These are phyloP conservation scores for Neodontobutis hainanensis DNA, from an alignment of 2,113 vertebrate genomes.

Conservation along the genomic window DNA sequence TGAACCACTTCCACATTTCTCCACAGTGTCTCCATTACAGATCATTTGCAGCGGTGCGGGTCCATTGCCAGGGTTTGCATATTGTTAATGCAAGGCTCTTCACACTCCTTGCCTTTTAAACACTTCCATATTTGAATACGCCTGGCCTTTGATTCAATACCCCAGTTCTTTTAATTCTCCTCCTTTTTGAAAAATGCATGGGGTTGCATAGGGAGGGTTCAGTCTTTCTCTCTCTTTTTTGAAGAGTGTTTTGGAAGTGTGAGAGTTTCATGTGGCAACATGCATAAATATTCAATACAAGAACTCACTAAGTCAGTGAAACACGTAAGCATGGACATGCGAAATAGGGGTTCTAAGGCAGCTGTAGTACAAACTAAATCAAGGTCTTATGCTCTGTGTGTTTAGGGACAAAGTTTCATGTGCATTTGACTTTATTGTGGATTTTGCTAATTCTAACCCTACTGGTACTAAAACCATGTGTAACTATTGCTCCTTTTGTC, in stretches of 20 bases:
- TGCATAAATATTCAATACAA: constrained; percentile 53
- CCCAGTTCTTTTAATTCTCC: constrained; percentile 29
- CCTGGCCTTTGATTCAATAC: constrained; percentile 21
- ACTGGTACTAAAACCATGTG: no score
- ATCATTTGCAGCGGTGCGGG: constrained; percentile 27
- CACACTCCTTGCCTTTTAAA: constrained; percentile 13
- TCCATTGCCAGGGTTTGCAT: constrained; percentile 23
- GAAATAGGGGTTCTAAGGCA: neutral
- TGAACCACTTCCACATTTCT: constrained; percentile 61
- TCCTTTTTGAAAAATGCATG: constrained; percentile 46
- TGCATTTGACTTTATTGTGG: no score
- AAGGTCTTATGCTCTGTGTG: no score
- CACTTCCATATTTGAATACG: constrained; percentile 21
- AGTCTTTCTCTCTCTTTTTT: constrained; percentile 41
- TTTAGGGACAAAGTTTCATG: no score
- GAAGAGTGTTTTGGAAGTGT: constrained; percentile 39
- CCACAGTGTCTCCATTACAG: constrained; percentile 50
- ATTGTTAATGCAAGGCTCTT: constrained; percentile 39
- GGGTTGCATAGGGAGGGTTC: constrained; percentile 38
- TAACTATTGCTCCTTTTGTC: no score
- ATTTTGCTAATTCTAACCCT: no score
- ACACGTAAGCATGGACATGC: constrained; percentile 12
- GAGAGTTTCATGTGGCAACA: constrained; percentile 36
- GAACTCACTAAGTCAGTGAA: constrained; percentile 23
- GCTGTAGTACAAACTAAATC: neutral